These are phyloP conservation scores for Dynastes tityus DNA, from an alignment of 2,888 invertebrate genomes.

Conservation along the genomic window DNA sequence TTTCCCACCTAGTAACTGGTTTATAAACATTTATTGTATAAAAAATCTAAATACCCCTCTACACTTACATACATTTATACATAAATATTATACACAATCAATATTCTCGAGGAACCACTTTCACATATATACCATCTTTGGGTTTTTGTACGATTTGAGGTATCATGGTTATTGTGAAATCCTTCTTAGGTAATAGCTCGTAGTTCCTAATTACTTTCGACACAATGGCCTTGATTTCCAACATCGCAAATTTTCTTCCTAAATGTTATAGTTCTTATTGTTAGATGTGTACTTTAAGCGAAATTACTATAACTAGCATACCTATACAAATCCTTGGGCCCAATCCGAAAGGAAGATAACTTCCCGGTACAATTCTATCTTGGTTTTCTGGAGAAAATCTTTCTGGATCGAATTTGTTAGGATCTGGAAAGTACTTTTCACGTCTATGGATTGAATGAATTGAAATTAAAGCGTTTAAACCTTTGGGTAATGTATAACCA, in stretches of 20 bases:
- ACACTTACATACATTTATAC: background rate
- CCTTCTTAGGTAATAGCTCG: constrained; percentile 59
- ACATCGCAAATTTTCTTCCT: constrained; percentile 70
- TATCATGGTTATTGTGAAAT: constrained; percentile 45
- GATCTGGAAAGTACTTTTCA: constrained; percentile 68
- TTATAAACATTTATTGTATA: background rate
- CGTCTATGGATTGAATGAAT: constrained; percentile 66
- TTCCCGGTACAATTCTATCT: constrained; percentile 61
- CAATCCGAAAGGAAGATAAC: constrained; percentile 65
- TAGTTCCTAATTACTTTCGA: constrained; percentile 72
- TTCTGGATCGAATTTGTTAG: constrained; percentile 66
- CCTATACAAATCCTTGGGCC: constrained; percentile 64
- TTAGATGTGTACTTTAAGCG: background rate
- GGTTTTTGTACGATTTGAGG: constrained; percentile 50
- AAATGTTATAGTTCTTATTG: background rate
- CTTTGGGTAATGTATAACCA: constrained; percentile 52
- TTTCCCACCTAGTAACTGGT: background rate
- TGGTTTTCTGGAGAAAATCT: constrained; percentile 64
- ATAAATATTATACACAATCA: constrained; percentile 4
- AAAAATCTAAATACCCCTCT: background rate
- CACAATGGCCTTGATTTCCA: constrained; percentile 73
- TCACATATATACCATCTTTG: constrained; percentile 46
- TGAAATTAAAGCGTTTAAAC: constrained; percentile 45
- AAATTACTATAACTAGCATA: constrained; percentile 8
- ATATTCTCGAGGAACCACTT: constrained; percentile 39